Evolutionary conservation across 2,888 invertebrate species (phyloP).

Genomic region (Pseudococcus viburni): DNA sequence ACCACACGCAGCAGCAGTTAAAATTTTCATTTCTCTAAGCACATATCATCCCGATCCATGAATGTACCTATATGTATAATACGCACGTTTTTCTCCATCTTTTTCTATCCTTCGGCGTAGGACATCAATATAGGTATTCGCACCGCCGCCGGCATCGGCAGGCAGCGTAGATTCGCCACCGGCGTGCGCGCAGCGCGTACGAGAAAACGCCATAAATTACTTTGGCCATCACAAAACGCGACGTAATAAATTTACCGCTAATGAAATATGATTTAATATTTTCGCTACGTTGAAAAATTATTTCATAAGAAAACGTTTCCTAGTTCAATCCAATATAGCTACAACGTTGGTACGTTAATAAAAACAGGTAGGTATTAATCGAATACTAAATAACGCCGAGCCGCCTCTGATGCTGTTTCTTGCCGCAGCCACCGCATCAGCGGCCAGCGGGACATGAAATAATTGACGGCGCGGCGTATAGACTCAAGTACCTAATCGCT

Average conservation of each 20-base stretch:
- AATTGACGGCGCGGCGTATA: slow-evolving; percentile 32
- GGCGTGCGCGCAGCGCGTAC: background rate
- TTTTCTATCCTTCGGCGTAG: too few relatives aligned
- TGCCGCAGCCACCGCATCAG: background rate
- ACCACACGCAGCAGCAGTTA: too few relatives aligned
- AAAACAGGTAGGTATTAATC: slow-evolving; percentile 32
- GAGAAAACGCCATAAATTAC: slow-evolving; percentile 7
- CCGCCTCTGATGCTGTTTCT: background rate
- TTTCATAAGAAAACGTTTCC: slow-evolving; percentile 41
- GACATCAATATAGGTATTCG: too few relatives aligned
- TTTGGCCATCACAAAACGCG: background rate
- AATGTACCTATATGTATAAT: too few relatives aligned
- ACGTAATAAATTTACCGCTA: slow-evolving; percentile 35
- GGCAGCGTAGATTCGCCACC: background rate
- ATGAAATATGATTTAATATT: slow-evolving; percentile 53
- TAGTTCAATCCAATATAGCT: background rate
- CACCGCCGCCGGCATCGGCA: too few relatives aligned
- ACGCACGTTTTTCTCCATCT: too few relatives aligned
- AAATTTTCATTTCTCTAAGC: too few relatives aligned
- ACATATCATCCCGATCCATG: too few relatives aligned
- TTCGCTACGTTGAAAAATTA: slow-evolving; percentile 39
- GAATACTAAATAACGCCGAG: slow-evolving; percentile 24
- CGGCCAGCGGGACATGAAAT: slow-evolving; percentile 49
- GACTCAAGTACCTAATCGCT: slow-evolving; percentile 3
- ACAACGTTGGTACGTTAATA: too few relatives aligned